Percentiles rank a stretch among this genome's conserved stretches.
Evolutionary conservation across 2,797 vertebrate species (phyloP).

Genomic region (Philypnodon macrostomus): DNA sequence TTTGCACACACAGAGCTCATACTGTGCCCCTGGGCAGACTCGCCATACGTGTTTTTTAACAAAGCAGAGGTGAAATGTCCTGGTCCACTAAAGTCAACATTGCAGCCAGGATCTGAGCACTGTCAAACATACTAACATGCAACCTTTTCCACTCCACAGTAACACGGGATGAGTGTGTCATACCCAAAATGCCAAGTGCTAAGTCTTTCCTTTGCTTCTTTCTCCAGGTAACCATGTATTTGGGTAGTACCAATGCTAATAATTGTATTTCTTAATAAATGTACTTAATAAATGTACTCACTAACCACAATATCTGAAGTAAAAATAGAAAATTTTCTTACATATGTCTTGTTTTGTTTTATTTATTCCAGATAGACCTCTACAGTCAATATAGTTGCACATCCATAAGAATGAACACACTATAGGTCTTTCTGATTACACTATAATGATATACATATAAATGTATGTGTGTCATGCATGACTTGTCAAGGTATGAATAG

Average conservation of each 20-base stretch:
- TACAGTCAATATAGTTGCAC: background rate
- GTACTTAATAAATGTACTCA: too few relatives aligned
- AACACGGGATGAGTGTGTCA: conserved; percentile 43
- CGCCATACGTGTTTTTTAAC: conserved; percentile 57
- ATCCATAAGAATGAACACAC: conserved; percentile 1
- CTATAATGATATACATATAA: conserved; percentile 14
- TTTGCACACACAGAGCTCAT: conserved; percentile 16
- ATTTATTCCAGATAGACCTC: too few relatives aligned
- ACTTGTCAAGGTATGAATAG: conserved; percentile 33
- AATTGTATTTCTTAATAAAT: too few relatives aligned
- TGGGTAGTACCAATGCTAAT: conserved; percentile 2
- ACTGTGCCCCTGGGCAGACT: conserved; percentile 48
- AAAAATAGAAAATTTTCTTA: too few relatives aligned
- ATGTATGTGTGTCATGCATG: conserved; percentile 17
- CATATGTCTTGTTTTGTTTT: too few relatives aligned
- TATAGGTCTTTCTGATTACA: conserved; percentile 10
- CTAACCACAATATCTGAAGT: too few relatives aligned
- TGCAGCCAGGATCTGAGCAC: conserved; percentile 47
- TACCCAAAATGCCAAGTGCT: conserved; percentile 59
- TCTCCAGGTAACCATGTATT: conserved; percentile 28
- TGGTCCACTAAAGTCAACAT: conserved; percentile 62
- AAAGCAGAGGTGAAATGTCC: conserved; percentile 72
- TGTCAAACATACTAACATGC: conserved; percentile 68
- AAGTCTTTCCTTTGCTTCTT: conserved; percentile 30
- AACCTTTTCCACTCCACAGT: conserved; percentile 64